A percentile compares a stretch with the other conserved stretches of the same genome.
Conservation (phyloP, 2,888 invertebrate species). For the Loripinus fragilis region DNA sequence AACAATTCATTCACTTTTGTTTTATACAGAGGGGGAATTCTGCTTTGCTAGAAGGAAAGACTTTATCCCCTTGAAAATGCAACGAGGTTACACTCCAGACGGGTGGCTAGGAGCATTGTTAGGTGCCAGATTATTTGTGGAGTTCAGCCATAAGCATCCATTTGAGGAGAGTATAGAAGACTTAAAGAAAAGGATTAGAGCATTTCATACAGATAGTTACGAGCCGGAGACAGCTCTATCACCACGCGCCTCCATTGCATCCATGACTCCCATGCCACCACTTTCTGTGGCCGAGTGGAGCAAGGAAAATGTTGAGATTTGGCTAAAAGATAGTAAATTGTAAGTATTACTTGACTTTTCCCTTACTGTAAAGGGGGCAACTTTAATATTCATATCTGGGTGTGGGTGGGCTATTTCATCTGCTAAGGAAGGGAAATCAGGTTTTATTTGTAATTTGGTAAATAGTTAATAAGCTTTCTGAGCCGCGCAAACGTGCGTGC, state of each 20-base stretch:
- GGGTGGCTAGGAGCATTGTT: constrained; percentile 76
- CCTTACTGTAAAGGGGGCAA: too few species aligned
- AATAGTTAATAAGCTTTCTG: too few species aligned
- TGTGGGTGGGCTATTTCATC: too few species aligned
- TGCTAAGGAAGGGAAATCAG: too few species aligned
- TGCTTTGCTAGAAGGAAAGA: constrained; percentile 66
- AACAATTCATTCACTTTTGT: too few species aligned
- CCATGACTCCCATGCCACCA: not conserved
- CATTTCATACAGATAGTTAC: not conserved
- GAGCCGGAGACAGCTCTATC: not conserved
- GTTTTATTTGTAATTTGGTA: too few species aligned
- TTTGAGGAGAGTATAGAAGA: constrained; percentile 57
- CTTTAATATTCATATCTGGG: too few species aligned
- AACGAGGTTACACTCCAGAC: constrained; percentile 69
- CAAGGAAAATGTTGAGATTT: constrained; percentile 38
- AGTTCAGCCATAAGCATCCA: constrained; percentile 64
- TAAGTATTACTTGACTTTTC: too few species aligned
- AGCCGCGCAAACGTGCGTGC: too few species aligned
- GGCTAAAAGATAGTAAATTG: constrained; percentile 37
- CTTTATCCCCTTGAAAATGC: constrained; percentile 73
- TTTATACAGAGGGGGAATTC: constrained; percentile 73
- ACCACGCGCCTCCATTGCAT: not conserved
- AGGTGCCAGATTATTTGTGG: constrained; percentile 69
- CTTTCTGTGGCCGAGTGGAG: constrained; percentile 37
- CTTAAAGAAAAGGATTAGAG: constrained; percentile 27